Percentiles rank a stretch among this genome's conserved stretches.
phyloP scores from a whole-genome alignment of 2,888 invertebrate species.

The Xestia ashworthii region DNA sequence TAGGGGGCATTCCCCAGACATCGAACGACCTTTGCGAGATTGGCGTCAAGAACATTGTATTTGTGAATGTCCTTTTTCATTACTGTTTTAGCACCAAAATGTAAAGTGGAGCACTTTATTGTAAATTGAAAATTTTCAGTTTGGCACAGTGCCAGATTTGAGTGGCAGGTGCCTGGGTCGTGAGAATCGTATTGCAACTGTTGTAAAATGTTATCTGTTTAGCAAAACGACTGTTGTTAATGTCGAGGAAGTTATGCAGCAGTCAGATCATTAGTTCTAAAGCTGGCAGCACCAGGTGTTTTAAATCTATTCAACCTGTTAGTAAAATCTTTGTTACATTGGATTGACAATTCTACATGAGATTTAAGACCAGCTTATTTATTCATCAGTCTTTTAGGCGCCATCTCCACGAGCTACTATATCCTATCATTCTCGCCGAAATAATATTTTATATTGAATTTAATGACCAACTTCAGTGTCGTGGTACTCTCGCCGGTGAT shows the following conservation, averaged over 20 bases:
- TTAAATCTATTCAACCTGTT: not conserved
- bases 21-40: slow-evolving; percentile 20
- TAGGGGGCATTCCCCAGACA: slow-evolving; percentile 11
- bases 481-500: not conserved
- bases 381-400: not conserved
- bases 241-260: not conserved
- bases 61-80: slow-evolving; percentile 12
- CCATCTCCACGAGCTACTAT: not conserved
- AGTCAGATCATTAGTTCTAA: slow-evolving; percentile 7
- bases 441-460: not conserved
- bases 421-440: not conserved
- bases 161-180: not conserved
- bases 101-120: slow-evolving; percentile 25
- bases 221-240: not conserved
- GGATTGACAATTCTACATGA: not conserved
- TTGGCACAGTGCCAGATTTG: slow-evolving; percentile 36
- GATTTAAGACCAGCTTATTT: not conserved
- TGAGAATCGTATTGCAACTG: not conserved
- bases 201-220: not conserved
- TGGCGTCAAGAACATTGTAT: slow-evolving; percentile 32
- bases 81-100: slow-evolving; percentile 3
- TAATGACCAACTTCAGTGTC: not conserved
- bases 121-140: slow-evolving; percentile 14
- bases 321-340: not conserved
- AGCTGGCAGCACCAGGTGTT: slow-evolving; percentile 3